Evolutionary conservation across 2,113 vertebrate genomes (phyloP).

Genomic region (Myrmophylax atrothorax): DNA sequence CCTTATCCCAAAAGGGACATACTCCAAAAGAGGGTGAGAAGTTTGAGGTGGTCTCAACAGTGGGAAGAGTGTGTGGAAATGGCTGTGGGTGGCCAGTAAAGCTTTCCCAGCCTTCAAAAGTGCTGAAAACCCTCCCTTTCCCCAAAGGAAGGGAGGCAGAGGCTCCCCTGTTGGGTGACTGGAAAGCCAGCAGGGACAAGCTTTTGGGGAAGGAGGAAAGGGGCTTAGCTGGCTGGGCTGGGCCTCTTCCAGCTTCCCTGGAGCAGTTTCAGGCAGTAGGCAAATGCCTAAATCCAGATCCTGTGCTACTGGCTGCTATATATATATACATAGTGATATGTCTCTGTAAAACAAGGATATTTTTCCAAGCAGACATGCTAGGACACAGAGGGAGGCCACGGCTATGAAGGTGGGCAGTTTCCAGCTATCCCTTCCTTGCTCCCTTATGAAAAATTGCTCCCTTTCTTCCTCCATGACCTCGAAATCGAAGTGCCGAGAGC

Average conservation of each 20-base stretch:
- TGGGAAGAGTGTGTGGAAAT: not conserved
- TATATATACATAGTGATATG: not conserved
- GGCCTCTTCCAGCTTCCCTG: not conserved
- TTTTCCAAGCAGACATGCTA: not conserved
- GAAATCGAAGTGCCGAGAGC: rapidly evolving
- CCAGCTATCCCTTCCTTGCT: not conserved
- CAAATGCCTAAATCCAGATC: not conserved
- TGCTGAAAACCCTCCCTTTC: not conserved
- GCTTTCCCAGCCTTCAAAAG: not conserved
- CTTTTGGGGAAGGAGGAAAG: not conserved
- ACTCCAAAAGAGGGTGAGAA: not conserved
- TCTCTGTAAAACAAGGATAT: not conserved
- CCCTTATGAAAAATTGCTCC: not conserved
- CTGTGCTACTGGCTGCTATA: not conserved
- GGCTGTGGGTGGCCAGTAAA: not conserved
- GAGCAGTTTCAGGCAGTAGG: constrained; percentile 5
- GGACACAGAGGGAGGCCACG: not conserved
- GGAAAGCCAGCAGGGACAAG: not conserved
- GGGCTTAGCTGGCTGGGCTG: not conserved
- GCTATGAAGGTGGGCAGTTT: not conserved
- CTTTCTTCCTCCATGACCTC: not conserved
- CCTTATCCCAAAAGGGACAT: not conserved
- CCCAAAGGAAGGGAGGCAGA: not conserved
- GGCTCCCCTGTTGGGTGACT: not conserved
- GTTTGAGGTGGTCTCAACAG: constrained; percentile 25